Evolutionary conservation across 2,113 vertebrate genomes (phyloP).

Genomic region (Pollachius pollachius): DNA sequence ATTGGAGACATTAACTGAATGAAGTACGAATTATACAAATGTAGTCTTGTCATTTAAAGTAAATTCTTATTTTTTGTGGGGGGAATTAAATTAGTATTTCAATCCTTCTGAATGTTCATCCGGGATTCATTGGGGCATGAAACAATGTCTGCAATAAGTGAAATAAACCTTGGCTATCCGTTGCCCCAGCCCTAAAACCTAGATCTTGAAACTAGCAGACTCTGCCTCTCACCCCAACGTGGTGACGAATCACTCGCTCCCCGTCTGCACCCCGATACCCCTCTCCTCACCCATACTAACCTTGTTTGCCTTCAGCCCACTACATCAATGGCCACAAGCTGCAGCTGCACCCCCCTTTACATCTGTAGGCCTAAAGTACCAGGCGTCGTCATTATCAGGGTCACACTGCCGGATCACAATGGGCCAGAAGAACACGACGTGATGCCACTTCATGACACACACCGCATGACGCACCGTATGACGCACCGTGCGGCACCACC

Average conservation of each 20-base stretch:
- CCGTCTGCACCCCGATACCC: neutral
- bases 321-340: neutral
- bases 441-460: too few species aligned
- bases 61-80: neutral
- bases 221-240: neutral
- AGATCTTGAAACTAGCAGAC: conserved; percentile 27
- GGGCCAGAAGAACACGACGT: too few species aligned
- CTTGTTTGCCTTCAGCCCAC: conserved; percentile 33
- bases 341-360: too few species aligned
- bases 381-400: too few species aligned
- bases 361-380: too few species aligned
- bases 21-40: neutral
- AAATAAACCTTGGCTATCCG: conserved; percentile 76
- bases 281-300: conserved; percentile 7
- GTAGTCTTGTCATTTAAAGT: neutral
- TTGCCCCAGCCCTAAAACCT: conserved; percentile 45
- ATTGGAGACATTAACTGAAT: neutral
- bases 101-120: neutral
- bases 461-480: too few species aligned
- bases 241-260: neutral
- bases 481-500: too few species aligned
- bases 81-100: neutral
- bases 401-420: too few species aligned
- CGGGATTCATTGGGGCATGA: neutral
- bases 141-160: conserved; percentile 59